A percentile compares a stretch with the other conserved stretches of the same genome.
Evolutionary conservation across 1,140 invertebrate species (phyloP).

Genomic region (Calycopis cecrops): DNA sequence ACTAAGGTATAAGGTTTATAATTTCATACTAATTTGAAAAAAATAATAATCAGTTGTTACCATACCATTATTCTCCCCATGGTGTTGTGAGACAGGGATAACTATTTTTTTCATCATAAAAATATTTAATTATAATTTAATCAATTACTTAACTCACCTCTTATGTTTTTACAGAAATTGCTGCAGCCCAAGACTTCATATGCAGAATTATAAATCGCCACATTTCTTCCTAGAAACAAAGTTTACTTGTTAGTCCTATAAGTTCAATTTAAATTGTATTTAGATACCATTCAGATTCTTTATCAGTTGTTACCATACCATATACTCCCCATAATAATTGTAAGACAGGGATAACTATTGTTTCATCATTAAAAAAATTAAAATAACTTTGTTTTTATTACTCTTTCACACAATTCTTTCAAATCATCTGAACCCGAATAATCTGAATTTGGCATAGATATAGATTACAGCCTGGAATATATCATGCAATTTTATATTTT

Average conservation of each 20-base stretch:
- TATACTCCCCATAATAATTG: constrained; percentile 59
- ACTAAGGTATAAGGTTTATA: too few relatives aligned
- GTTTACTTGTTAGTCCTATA: not conserved
- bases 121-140: constrained; percentile 21
- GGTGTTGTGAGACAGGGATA: constrained; percentile 71
- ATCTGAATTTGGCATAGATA: too few relatives aligned
- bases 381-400: too few relatives aligned
- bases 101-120: constrained; percentile 58
- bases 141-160: not conserved
- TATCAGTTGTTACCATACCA: constrained; percentile 63
- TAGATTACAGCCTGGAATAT: too few relatives aligned
- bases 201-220: too few relatives aligned
- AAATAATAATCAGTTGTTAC: constrained; percentile 42
- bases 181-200: too few relatives aligned
- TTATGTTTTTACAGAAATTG: too few relatives aligned
- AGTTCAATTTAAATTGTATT: not conserved
- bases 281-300: constrained; percentile 6
- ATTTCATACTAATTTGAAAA: not conserved
- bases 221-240: not conserved
- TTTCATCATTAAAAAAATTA: constrained; percentile 23
- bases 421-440: too few relatives aligned
- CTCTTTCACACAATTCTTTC: too few relatives aligned
- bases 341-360: constrained; percentile 59
- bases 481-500: too few relatives aligned
- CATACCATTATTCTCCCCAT: constrained; percentile 66